Conservation (phyloP, 2,113 vertebrate genomes). For the Paramormyrops kingsleyae region DNA sequence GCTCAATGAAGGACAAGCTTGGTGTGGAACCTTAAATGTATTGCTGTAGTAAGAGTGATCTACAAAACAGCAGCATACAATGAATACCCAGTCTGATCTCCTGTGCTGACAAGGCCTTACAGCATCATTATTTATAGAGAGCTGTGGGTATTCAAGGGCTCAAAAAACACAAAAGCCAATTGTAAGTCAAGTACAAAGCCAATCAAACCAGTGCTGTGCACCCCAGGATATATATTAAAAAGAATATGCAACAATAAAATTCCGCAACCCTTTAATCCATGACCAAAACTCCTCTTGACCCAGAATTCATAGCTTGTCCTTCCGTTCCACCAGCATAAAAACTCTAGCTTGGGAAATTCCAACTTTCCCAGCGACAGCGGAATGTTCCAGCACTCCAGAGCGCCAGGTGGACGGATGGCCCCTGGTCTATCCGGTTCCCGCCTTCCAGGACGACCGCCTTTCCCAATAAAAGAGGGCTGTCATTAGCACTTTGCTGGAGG, state of each 20-base stretch:
- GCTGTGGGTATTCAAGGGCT: neutral
- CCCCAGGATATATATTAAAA: neutral
- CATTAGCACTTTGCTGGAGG: slow-evolving; percentile 30
- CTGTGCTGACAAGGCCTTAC: neutral
- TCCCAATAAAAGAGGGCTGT: neutral
- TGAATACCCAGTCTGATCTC: neutral
- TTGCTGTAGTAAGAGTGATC: neutral
- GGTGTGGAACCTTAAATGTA: neutral
- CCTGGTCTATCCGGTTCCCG: neutral
- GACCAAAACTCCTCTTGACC: neutral
- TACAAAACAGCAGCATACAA: neutral
- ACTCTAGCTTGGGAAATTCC: neutral
- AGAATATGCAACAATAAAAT: neutral
- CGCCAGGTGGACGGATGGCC: neutral
- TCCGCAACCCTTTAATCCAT: neutral
- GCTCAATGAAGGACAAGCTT: neutral
- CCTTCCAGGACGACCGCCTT: neutral
- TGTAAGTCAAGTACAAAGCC: neutral
- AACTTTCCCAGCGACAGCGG: neutral
- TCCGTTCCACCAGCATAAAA: neutral
- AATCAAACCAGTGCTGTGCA: neutral
- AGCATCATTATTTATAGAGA: neutral
- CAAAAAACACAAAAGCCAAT: neutral
- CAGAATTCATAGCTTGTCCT: neutral
- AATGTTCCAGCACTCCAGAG: neutral